Conservation (phyloP, 2,113 vertebrate species). For the Scomber japonicus region DNA sequence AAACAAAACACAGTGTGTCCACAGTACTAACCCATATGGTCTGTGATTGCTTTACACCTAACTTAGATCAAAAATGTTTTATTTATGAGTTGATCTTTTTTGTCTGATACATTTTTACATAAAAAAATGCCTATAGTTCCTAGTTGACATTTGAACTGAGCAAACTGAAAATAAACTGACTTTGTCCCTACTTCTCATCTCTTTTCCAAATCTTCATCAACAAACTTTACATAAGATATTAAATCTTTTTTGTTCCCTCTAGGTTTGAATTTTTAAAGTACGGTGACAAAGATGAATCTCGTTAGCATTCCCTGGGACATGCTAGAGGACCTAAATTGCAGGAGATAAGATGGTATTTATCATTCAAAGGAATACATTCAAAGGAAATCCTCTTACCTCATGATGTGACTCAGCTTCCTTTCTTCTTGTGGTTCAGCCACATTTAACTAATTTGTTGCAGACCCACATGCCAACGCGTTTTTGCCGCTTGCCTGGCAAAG, state of each 20-base stretch:
- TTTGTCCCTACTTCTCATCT: not conserved
- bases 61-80: too few relatives aligned
- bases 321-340: slow-evolving; percentile 32
- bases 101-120: not conserved
- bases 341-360: slow-evolving; percentile 39
- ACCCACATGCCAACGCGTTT: slow-evolving; percentile 9
- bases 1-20: too few relatives aligned
- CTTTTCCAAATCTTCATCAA: slow-evolving; percentile 3
- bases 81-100: too few relatives aligned
- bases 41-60: too few relatives aligned
- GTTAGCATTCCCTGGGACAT: slow-evolving; percentile 17
- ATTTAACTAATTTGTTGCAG: slow-evolving; percentile 13
- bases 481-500: not conserved
- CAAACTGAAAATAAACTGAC: not conserved
- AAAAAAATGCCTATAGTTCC: not conserved
- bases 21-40: too few relatives aligned
- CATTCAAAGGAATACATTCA: slow-evolving; percentile 18
- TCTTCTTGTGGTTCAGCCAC: slow-evolving; percentile 18
- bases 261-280: slow-evolving; percentile 38
- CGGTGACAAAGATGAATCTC: slow-evolving; percentile 32
- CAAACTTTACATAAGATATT: slow-evolving; percentile 19
- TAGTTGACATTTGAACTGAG: not conserved
- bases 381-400: slow-evolving; percentile 46
- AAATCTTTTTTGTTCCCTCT: slow-evolving; percentile 28
- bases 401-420: slow-evolving; percentile 44